Conservation (phyloP, 2,888 invertebrate genomes). For the Caenorhabditis angaria region DNA sequence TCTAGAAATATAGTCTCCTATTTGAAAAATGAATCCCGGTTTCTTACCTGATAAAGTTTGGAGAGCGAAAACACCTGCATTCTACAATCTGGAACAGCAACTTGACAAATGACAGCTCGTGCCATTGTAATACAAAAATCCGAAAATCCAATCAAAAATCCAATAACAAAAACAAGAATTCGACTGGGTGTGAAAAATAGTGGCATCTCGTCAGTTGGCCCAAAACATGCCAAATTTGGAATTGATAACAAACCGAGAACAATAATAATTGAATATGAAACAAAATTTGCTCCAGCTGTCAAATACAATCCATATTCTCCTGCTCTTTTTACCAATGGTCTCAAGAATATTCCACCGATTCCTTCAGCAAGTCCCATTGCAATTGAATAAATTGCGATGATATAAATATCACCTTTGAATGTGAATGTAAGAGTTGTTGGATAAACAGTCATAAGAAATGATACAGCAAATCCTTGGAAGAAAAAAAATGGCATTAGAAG, state of each 20-base stretch:
- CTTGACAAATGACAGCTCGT: conserved; percentile 53
- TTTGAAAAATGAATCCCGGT: neutral
- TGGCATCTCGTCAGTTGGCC: conserved; percentile 35
- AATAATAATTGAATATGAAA: conserved; percentile 38
- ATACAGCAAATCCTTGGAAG: conserved; percentile 55
- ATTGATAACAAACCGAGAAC: conserved; percentile 39
- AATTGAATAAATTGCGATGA: conserved; percentile 48
- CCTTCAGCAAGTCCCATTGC: conserved; percentile 51
- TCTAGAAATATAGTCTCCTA: too few relatives aligned
- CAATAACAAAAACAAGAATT: conserved; percentile 35
- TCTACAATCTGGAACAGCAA: conserved; percentile 48
- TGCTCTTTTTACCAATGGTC: conserved; percentile 44
- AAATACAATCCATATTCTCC: conserved; percentile 44
- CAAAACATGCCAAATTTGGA: conserved; percentile 45
- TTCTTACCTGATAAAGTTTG: conserved; percentile 51
- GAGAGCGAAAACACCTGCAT: conserved; percentile 55
- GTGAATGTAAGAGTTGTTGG: conserved; percentile 55
- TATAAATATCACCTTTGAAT: conserved; percentile 45
- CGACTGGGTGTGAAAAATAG: conserved; percentile 41
- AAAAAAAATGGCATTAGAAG: conserved; percentile 55
- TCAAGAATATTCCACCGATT: conserved; percentile 50
- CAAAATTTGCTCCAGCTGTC: conserved; percentile 38
- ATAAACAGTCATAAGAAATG: conserved; percentile 53
- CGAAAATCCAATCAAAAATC: conserved; percentile 50
- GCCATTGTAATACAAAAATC: conserved; percentile 55